Evolutionary conservation across 2,888 invertebrate genomes (phyloP).

Genomic region (Amphipyra berbera): DNA sequence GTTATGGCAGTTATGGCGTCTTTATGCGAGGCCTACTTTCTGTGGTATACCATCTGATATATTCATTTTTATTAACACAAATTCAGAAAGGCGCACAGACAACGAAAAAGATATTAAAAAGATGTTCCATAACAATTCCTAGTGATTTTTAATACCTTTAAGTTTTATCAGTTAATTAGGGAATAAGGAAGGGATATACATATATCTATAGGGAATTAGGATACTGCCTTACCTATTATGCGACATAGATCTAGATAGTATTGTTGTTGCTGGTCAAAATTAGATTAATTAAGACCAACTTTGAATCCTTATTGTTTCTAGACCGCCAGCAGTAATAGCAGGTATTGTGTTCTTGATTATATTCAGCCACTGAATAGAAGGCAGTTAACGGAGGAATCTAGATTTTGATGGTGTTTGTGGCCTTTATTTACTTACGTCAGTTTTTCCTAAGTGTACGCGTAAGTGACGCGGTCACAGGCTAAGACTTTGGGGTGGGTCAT

Average conservation of each 20-base stretch:
- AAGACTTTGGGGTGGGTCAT: no score
- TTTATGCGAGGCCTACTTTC: slow-evolving; percentile 48
- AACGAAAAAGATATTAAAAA: no score
- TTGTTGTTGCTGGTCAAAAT: slow-evolving; percentile 17
- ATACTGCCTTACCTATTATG: background rate
- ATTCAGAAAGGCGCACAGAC: no score
- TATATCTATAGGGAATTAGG: no score
- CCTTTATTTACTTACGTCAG: no score
- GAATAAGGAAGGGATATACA: no score
- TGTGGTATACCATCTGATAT: slow-evolving; percentile 27
- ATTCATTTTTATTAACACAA: slow-evolving; percentile 3
- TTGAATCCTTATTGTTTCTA: slow-evolving; percentile 32
- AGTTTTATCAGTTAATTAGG: no score
- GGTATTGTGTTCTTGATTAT: slow-evolving; percentile 36
- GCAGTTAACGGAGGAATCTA: slow-evolving; percentile 6
- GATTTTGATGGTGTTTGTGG: slow-evolving; percentile 3
- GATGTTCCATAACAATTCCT: no score
- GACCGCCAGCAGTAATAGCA: slow-evolving; percentile 17
- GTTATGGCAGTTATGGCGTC: slow-evolving; percentile 42
- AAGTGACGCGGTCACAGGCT: no score
- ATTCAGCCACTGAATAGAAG: slow-evolving; percentile 29
- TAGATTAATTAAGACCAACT: slow-evolving; percentile 18
- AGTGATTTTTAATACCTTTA: no score
- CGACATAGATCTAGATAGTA: background rate
- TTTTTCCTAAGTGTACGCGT: no score